Conservation (phyloP, 2,113 vertebrate genomes). For the Murina feae region DNA sequence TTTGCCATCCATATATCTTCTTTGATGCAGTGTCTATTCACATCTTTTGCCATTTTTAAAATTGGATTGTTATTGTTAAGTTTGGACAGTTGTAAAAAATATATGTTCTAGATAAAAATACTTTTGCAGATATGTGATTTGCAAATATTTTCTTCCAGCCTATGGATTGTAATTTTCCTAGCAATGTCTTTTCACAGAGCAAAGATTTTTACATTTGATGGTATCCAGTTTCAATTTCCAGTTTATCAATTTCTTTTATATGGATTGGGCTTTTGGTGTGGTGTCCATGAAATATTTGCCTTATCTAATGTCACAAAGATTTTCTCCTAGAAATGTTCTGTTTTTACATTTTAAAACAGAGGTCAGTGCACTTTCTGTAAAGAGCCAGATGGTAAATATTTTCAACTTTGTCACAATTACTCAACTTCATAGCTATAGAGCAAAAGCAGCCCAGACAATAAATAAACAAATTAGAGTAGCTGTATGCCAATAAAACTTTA, state of each 20-base stretch:
- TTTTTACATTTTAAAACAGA: constrained; percentile 33
- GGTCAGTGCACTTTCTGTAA: neutral
- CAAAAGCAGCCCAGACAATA: neutral
- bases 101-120: neutral
- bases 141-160: constrained; percentile 18
- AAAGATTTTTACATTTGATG: constrained; percentile 13
- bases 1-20: neutral
- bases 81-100: neutral
- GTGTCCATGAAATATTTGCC: constrained; percentile 14
- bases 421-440: neutral
- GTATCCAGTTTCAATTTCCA: neutral
- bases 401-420: constrained; percentile 24
- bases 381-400: constrained; percentile 46
- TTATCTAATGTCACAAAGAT: neutral
- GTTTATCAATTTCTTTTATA: neutral
- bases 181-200: neutral
- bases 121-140: neutral
- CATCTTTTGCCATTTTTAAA: neutral
- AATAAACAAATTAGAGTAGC: neutral
- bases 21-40: neutral
- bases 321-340: constrained; percentile 3
- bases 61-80: neutral
- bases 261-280: neutral
- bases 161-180: neutral
- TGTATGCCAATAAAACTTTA: constrained; percentile 36